Evolutionary conservation across 2,797 vertebrate genomes (phyloP), one percentile per base, ranked within the genome.

Genomic region (Peromyscus melanophrys): DNA sequence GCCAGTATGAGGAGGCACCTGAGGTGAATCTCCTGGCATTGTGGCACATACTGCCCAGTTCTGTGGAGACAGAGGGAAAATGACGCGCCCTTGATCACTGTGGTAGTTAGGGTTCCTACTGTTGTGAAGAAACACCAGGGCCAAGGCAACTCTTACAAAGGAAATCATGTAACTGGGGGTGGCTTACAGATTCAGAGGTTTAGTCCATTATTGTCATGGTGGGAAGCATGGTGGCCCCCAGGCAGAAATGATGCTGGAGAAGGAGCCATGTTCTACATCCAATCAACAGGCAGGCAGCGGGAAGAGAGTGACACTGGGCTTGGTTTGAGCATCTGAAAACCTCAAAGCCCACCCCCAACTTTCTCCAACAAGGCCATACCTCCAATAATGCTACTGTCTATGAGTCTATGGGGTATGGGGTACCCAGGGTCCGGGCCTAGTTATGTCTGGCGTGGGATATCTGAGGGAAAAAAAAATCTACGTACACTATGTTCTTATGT

Each of bases 21-120:
- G 7, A 71, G 23, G 52, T 27, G 34, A 13, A 52, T 52, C 43
- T 52, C 65, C 34, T 52, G 21, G 65, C 14, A 27, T 37, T 27
- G 25, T 37, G 67, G 16, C 52, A 52, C 84, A 17, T 9, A 17
- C 4, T 69, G 34, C 83, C 6, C 63, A 49, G 83, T 67, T 49
- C 83, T 85, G 31, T 8, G 43, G 61, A 4, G 63, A 49, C 31
- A 49, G 31, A 85, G 19, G 55, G 17, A 29, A 31, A 37, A 25
- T 10, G 65, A 61, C 23, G 2, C 43, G 49, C 21, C 4, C 8
- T 0, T 0, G 9, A 6, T 37, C 43, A 10, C 6, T 17, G 4
- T 40, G 37, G 21, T 37, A 37, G 69, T 73, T 73, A 40, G 37
- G 21, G 21, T 40, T 73, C 23, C 37, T 73, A 23, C 11, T 73